phyloP scores from a whole-genome alignment of 1,140 invertebrate species.

The Drosophila athabasca region DNA sequence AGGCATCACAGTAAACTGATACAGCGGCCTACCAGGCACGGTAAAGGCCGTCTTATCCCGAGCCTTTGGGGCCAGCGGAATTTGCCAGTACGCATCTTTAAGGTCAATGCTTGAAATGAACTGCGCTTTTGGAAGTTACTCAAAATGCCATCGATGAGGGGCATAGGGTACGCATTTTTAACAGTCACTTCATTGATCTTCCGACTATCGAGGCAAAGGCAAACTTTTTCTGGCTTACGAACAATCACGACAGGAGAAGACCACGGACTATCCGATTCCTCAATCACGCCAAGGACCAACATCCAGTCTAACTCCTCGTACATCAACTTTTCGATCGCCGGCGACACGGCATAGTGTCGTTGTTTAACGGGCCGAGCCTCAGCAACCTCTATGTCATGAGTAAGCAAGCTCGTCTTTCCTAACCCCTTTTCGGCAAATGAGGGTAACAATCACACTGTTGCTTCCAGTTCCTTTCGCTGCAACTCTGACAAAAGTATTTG shows the following conservation, averaged over 20 bases:
- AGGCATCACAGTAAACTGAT: constrained; percentile 21
- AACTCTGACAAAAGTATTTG: background rate
- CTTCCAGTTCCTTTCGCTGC: background rate
- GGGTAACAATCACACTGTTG: background rate
- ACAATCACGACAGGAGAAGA: constrained; percentile 17
- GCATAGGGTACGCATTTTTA: constrained; percentile 23
- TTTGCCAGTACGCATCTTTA: constrained; percentile 9
- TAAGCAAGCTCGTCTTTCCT: background rate
- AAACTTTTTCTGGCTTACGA: background rate
- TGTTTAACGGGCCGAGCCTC: constrained; percentile 14
- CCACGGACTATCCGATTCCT: constrained; percentile 20
- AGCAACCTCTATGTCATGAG: constrained; percentile 7
- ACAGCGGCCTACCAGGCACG: constrained; percentile 1
- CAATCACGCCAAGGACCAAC: constrained; percentile 12
- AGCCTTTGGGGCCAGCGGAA: background rate
- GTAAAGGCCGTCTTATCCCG: constrained; percentile 11
- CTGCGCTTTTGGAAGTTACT: constrained; percentile 1
- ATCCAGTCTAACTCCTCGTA: constrained; percentile 14
- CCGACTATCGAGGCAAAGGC: constrained; percentile 4
- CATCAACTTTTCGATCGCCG: constrained; percentile 17
- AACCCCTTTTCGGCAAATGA: constrained; percentile 7
- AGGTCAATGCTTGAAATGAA: constrained; percentile 10
- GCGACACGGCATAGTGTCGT: constrained; percentile 9
- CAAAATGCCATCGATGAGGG: constrained; percentile 4
- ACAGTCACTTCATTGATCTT: constrained; percentile 8